A percentile compares a stretch with the other conserved stretches of the same genome.
Evolutionary conservation across 2,113 vertebrate species (phyloP).

Genomic region (Halcyon malimbica): DNA sequence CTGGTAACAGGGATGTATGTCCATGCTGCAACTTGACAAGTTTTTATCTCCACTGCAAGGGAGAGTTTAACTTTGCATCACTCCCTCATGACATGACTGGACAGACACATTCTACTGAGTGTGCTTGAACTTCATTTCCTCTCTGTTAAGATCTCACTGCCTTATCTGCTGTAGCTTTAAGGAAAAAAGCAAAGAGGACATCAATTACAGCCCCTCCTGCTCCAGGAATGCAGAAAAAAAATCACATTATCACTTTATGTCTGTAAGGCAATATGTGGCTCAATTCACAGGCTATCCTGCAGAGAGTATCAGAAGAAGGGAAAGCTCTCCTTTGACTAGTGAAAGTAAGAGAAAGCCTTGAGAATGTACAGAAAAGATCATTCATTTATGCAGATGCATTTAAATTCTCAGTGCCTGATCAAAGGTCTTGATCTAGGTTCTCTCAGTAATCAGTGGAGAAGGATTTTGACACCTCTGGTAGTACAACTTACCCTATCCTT

Average conservation of each 20-base stretch:
- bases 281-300: background rate
- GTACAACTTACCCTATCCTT: background rate
- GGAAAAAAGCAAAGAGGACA: background rate
- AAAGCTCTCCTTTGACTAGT: background rate
- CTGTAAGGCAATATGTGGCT: background rate
- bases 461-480: background rate
- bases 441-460: background rate
- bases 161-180: background rate
- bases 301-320: background rate
- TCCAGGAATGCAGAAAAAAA: background rate
- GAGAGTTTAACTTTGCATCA: conserved; percentile 5
- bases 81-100: background rate
- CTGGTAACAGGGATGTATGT: background rate
- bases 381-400: background rate
- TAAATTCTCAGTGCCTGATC: background rate
- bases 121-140: background rate
- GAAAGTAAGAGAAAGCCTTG: background rate
- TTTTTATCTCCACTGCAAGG: background rate
- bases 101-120: background rate
- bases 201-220: background rate
- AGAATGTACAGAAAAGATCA: background rate
- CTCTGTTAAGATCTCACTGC: background rate
- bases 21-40: background rate
- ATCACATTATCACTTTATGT: background rate
- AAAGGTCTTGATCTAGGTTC: background rate